Evolutionary conservation across 1,140 invertebrate genomes (phyloP).

Genomic region (Drosophila persimilis): DNA sequence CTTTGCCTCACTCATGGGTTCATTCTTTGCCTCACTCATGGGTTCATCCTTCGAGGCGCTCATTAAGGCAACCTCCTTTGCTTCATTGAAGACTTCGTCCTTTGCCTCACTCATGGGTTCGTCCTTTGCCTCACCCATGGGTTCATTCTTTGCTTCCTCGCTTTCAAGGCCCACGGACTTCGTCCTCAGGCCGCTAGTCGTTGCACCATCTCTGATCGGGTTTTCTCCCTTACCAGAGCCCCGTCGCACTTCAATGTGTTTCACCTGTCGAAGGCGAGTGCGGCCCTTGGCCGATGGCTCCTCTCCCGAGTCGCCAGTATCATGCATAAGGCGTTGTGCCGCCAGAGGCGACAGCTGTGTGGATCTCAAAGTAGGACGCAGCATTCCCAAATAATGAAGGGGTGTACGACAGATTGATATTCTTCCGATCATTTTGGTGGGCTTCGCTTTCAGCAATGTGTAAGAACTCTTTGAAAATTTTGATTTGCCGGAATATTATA

Average conservation of each 20-base stretch:
- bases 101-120: too few relatives aligned
- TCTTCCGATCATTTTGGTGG: not conserved
- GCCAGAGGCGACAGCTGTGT: not conserved
- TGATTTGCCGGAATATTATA: too few relatives aligned
- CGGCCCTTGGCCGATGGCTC: not conserved
- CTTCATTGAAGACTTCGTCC: too few relatives aligned
- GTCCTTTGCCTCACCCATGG: too few relatives aligned
- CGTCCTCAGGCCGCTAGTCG: conserved; percentile 3
- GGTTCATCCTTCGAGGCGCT: too few relatives aligned
- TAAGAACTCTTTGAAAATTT: not conserved
- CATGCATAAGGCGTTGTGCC: not conserved
- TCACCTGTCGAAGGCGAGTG: not conserved
- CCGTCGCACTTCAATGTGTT: not conserved
- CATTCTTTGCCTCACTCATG: too few relatives aligned
- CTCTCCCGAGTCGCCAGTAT: not conserved
- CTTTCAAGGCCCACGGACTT: not conserved
- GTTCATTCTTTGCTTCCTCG: too few relatives aligned
- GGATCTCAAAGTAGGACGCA: not conserved
- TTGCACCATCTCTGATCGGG: not conserved
- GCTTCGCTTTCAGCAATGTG: not conserved
- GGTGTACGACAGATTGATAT: not conserved
- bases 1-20: too few relatives aligned
- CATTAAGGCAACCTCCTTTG: too few relatives aligned
- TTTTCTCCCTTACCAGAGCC: too few relatives aligned
- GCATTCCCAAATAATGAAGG: not conserved